Evolutionary conservation across 2,797 vertebrate genomes (phyloP).

Genomic region (Orientallactaga sibirica): DNA sequence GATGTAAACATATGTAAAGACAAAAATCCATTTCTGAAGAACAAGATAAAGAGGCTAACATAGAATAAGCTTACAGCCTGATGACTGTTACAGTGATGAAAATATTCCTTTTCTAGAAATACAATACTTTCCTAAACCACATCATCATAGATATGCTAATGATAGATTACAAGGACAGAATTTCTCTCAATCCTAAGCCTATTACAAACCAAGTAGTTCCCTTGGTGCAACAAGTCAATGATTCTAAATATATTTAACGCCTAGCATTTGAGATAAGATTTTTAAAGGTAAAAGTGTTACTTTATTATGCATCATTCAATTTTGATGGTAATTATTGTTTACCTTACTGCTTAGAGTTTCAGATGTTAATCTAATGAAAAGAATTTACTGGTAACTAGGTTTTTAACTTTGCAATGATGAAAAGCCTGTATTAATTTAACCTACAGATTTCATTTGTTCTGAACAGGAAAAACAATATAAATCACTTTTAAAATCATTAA

Average conservation of each 20-base stretch:
- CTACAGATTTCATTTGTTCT: conserved; percentile 99
- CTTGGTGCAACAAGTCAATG: conserved; percentile 77
- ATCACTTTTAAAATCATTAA: conserved; percentile 99
- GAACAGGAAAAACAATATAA: conserved; percentile 99
- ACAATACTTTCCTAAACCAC: neutral
- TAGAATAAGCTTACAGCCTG: conserved; percentile 26
- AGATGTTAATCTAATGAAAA: conserved; percentile 96
- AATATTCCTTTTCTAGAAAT: conserved; percentile 50
- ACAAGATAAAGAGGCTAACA: conserved; percentile 55
- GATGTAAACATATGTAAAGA: conserved; percentile 61
- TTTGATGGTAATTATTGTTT: conserved; percentile 95
- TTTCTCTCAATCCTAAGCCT: conserved; percentile 55
- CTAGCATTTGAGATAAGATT: conserved; percentile 82
- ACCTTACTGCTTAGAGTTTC: conserved; percentile 94
- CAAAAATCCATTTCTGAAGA: conserved; percentile 47
- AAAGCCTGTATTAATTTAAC: conserved; percentile 99
- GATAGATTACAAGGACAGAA: conserved; percentile 19
- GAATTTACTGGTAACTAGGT: conserved; percentile 96
- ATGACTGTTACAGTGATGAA: neutral
- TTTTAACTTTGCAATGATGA: conserved; percentile 97
- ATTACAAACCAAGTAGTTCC: conserved; percentile 23
- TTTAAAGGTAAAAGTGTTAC: conserved; percentile 89
- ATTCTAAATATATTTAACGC: conserved; percentile 71
- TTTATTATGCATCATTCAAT: conserved; percentile 89
- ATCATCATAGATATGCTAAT: conserved; percentile 7